Evolutionary conservation across 2,113 vertebrate species (phyloP).

Genomic region (Phylloscopus whistleri): DNA sequence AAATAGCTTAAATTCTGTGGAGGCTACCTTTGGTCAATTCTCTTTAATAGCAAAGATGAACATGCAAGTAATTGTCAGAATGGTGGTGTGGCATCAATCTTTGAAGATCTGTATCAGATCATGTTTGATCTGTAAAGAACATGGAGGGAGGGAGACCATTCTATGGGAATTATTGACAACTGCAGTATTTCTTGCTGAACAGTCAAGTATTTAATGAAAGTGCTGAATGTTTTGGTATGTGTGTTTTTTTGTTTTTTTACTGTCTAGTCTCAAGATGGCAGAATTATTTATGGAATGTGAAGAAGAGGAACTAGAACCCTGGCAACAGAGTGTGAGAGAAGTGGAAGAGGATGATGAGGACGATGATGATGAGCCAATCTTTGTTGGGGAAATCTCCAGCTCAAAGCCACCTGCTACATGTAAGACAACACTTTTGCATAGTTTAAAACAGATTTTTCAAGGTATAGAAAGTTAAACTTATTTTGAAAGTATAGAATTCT

Average conservation of each 20-base stretch:
- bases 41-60: background rate
- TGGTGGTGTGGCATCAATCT: background rate
- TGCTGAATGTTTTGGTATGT: background rate
- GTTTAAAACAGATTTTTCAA: background rate
- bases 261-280: constrained; percentile 81
- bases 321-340: constrained; percentile 90
- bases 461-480: background rate
- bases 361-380: constrained; percentile 88
- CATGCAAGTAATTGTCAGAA: background rate
- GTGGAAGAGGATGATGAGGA: constrained; percentile 84
- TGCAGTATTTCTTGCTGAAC: background rate
- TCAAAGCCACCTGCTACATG: constrained; percentile 78
- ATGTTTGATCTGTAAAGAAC: background rate
- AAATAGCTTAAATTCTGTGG: background rate
- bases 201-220: background rate
- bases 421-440: constrained; percentile 43
- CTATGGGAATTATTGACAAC: background rate
- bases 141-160: background rate
- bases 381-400: constrained; percentile 91
- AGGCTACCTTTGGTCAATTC: background rate
- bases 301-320: constrained; percentile 97
- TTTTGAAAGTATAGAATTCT: background rate
- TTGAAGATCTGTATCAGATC: background rate
- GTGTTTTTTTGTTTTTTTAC: background rate
- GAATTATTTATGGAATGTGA: constrained; percentile 99